Base-by-base conservation (phyloP, 2,888 invertebrate species). In the Liodrosophila aerea region DNA sequence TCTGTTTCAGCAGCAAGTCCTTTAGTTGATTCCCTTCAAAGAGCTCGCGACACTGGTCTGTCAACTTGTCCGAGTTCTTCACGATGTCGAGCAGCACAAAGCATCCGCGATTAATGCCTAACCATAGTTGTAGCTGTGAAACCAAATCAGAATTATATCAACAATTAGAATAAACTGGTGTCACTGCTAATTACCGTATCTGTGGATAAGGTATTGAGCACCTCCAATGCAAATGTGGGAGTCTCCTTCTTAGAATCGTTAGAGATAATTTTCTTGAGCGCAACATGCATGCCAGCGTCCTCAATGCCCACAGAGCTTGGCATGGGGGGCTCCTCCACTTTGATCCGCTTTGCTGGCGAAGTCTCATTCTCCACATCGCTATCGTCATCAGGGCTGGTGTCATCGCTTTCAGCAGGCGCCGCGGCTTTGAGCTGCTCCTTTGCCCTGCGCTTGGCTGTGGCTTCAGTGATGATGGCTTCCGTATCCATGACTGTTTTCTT, bases 211-310 rank as follows among this genome's bases (percentile, higher is more conserved):
- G 90, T 87, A 27, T 92, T 86, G 7, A 92, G 86, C n/a, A 95
- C 78, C 8, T 91, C 87, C 59, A 91, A 89, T 0, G 94, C 93
- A 61, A 95, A 92, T 1, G 93, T 92, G 7, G 88, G 84, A 7
- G 90, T 89, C 2, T 89, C 87, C 31, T 90, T 89, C 8, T 89
- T 90, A 72, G 92, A 92, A 82, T 95, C 95, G 49, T 92, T 88
- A 56, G 92, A 92, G 9, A 95, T 92, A 9, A 96, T 90, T 89
- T 95, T 95, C 86, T 95, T 96, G 29, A 96, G 88, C 60, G 93
- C 92, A 92, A 94, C 93, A 89, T 96, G 95, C 58, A 95, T 91
- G 7, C 95, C 96, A 0, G 94, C 91, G 82, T 95, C 93, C 89
- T 96, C 96, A 9, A 96, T 91, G 0, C 93, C 93, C 0, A 67